Evolutionary conservation across 92 coral and sea anemone genomes (phyloP).

Genomic region (Parazoanthus swiftii): DNA sequence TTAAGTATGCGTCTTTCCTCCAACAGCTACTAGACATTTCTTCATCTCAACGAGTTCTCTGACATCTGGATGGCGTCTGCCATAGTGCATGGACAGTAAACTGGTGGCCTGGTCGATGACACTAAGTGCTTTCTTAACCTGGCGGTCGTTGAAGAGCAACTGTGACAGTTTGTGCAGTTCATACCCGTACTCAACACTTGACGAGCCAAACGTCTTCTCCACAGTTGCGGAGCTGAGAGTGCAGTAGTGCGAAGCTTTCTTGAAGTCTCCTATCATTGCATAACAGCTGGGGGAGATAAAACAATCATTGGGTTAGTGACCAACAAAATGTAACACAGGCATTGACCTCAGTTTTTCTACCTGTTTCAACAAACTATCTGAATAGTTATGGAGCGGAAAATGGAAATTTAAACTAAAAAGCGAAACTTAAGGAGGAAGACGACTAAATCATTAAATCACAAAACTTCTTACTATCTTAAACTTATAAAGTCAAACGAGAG

Average conservation of each 20-base stretch:
- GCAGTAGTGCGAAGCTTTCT: constrained; percentile 93
- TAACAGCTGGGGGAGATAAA: constrained; percentile 63
- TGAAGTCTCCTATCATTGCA: constrained; percentile 93
- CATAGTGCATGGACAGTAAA: constrained; percentile 79
- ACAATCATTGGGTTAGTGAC: neutral
- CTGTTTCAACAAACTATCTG: no score
- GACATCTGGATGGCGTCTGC: constrained; percentile 88
- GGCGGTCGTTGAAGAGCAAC: constrained; percentile 87
- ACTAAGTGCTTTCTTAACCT: constrained; percentile 79
- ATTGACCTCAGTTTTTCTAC: no score
- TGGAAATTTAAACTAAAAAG: no score
- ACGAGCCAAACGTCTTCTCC: constrained; percentile 83
- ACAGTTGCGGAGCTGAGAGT: constrained; percentile 92
- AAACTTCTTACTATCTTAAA: no score
- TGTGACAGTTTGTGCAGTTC: constrained; percentile 95
- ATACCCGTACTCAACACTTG: constrained; percentile 95
- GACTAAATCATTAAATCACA: no score
- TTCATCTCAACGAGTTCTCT: constrained; percentile 89
- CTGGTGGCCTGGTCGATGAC: constrained; percentile 81
- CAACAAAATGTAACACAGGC: neutral
- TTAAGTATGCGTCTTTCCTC: constrained; percentile 39
- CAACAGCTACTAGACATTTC: constrained; percentile 64
- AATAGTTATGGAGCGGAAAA: no score
- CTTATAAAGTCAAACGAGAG: no score
- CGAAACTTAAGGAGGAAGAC: no score